Evolutionary conservation across 2,113 vertebrate genomes (phyloP).

Genomic region (Procapra przewalskii): DNA sequence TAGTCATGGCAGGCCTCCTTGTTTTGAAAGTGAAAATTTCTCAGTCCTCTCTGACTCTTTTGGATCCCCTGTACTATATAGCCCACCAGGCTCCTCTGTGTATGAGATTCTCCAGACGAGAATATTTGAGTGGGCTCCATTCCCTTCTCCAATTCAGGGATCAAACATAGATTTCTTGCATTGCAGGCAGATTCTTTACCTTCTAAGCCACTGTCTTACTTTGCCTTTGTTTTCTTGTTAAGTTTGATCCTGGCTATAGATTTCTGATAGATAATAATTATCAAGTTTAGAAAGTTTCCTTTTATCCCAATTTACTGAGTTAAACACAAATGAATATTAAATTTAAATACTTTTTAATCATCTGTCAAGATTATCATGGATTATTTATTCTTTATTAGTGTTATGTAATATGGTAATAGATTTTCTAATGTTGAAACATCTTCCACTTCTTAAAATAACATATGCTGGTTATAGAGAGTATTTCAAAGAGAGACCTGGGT

Average conservation of each 20-base stretch:
- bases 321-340: neutral
- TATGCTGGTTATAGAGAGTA: neutral
- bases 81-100: neutral
- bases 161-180: neutral
- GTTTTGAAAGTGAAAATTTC: neutral
- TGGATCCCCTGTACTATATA: neutral
- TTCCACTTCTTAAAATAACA: neutral
- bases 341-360: neutral
- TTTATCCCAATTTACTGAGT: constrained; percentile 8
- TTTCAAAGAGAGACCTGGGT: neutral
- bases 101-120: neutral
- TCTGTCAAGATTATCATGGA: neutral
- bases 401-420: neutral
- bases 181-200: neutral
- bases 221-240: neutral
- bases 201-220: neutral
- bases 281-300: neutral
- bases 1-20: neutral
- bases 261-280: neutral
- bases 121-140: neutral
- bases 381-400: neutral
- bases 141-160: neutral
- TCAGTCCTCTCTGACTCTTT: neutral
- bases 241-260: neutral
- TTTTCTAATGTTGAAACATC: neutral